Conservation (phyloP, 1,140 invertebrate genomes). For the Varroa destructor region DNA sequence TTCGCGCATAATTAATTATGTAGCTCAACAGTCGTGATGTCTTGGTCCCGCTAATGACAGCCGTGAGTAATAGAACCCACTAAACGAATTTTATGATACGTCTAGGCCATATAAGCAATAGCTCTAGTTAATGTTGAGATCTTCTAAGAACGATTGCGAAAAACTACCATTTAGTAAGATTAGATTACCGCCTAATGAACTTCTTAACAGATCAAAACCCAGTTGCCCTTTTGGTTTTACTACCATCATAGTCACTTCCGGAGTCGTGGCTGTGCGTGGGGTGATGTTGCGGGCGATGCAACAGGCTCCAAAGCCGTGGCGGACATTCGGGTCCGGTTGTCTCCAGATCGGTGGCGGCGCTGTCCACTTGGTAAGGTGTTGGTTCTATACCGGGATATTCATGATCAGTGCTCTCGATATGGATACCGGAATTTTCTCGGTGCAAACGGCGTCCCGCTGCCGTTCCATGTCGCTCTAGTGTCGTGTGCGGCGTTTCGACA, state of each 20-base stretch:
- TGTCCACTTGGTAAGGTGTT: slow-evolving; percentile 20
- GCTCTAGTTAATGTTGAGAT: too few relatives aligned
- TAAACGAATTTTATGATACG: too few relatives aligned
- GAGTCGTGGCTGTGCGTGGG: neutral
- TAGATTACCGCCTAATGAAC: too few relatives aligned
- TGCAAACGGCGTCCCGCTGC: neutral
- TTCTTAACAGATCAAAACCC: too few relatives aligned
- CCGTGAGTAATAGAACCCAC: too few relatives aligned
- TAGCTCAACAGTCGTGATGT: too few relatives aligned
- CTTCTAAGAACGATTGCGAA: too few relatives aligned
- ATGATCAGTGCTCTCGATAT: slow-evolving; percentile 23
- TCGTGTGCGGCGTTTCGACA: slow-evolving; percentile 16
- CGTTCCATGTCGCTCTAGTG: neutral
- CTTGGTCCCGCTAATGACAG: too few relatives aligned
- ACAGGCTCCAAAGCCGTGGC: neutral
- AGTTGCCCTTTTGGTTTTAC: too few relatives aligned
- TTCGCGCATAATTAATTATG: too few relatives aligned
- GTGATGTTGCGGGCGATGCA: neutral
- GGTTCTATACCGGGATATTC: slow-evolving; percentile 13
- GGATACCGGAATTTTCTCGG: slow-evolving; percentile 17
- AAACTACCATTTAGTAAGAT: too few relatives aligned
- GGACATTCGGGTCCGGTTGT: slow-evolving; percentile 9
- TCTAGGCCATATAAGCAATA: too few relatives aligned
- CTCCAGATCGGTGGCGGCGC: slow-evolving; percentile 9
- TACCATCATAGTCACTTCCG: slow-evolving; percentile 25